These are phyloP conservation scores for Pangasianodon hypophthalmus DNA, from an alignment of 2,113 vertebrate species.

Conservation along the genomic window DNA sequence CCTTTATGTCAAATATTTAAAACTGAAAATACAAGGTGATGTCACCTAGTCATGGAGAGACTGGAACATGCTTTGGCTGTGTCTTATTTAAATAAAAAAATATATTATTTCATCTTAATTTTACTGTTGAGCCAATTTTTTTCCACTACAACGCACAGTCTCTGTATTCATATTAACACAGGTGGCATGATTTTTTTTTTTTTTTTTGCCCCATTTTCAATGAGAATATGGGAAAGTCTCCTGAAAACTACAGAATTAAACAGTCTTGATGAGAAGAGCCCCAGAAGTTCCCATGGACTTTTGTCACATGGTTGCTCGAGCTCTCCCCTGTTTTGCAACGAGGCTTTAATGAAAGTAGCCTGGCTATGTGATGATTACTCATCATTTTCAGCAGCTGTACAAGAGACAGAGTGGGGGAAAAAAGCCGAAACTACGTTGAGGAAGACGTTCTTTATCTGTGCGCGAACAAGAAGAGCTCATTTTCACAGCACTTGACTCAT, in stretches of 20 bases:
- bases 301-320: slow-evolving; percentile 1
- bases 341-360: neutral
- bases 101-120: no score
- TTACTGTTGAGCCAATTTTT: no score
- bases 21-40: neutral
- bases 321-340: slow-evolving; percentile 28
- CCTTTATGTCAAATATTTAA: neutral
- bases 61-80: neutral
- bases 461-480: neutral
- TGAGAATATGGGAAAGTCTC: neutral
- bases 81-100: neutral
- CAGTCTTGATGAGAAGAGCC: neutral
- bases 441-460: neutral
- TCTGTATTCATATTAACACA: no score
- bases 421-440: neutral
- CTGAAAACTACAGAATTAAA: neutral
- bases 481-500: neutral
- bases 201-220: neutral
- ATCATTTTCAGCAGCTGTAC: neutral
- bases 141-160: no score
- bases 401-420: neutral
- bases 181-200: no score
- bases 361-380: slow-evolving; percentile 2
- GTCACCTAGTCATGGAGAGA: neutral
- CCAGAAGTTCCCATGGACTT: slow-evolving; percentile 45